A percentile compares a stretch with the other conserved stretches of the same genome.
phyloP scores from a whole-genome alignment of 2,797 vertebrate genomes.

The Leuciscus waleckii region DNA sequence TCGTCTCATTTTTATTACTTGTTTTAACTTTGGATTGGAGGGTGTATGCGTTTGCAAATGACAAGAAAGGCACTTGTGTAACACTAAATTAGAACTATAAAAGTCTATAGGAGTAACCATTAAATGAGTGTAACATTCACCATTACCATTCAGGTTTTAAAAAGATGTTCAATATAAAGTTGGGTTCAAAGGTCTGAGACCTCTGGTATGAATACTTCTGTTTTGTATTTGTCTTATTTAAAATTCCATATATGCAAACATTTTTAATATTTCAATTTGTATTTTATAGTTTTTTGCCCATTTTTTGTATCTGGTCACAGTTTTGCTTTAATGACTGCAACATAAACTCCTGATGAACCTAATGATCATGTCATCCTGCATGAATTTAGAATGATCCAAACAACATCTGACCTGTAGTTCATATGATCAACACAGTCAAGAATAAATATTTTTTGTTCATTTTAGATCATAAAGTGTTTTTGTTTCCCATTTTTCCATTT shows the following conservation, averaged over 20 bases:
- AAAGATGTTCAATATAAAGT: not conserved
- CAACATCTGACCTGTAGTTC: constrained; percentile 2
- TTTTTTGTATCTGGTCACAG: not conserved
- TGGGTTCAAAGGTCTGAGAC: not conserved
- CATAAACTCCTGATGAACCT: not conserved
- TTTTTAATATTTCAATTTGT: not conserved
- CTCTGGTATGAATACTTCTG: not conserved
- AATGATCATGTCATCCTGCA: not conserved
- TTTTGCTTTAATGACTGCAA: not conserved
- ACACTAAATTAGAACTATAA: not conserved
- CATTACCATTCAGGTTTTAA: not conserved
- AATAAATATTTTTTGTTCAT: not conserved
- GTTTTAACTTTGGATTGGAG: not conserved
- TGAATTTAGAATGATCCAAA: not conserved
- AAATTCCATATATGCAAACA: not conserved
- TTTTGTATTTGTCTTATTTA: not conserved
- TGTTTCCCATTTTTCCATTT: not conserved
- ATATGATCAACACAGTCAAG: not conserved
- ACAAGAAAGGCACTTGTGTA: not conserved
- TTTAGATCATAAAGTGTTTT: not conserved
- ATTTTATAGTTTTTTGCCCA: too few relatives aligned
- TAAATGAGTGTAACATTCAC: not conserved
- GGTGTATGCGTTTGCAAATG: not conserved
- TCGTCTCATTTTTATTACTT: not conserved
- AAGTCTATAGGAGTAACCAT: not conserved